Evolutionary conservation across 2,797 vertebrate genomes (phyloP).

Genomic region (Chaetophractus vellerosus): DNA sequence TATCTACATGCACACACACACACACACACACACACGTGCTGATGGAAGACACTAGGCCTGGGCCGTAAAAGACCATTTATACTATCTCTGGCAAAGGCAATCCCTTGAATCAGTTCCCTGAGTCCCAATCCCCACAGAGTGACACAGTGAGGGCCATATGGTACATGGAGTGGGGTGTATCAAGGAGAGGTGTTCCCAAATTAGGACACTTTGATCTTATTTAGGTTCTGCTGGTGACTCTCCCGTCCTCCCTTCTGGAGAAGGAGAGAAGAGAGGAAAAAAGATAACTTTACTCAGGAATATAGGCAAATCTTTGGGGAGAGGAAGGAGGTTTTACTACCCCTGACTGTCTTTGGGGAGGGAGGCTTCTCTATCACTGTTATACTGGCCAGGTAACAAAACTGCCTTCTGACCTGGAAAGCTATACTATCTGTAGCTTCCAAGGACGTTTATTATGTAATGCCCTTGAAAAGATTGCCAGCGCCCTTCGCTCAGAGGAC

Average conservation of each 20-base stretch:
- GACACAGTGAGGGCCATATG: neutral
- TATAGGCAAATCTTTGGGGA: neutral
- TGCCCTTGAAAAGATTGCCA: neutral
- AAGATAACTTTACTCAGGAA: neutral
- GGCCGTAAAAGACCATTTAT: neutral
- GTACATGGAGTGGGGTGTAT: neutral
- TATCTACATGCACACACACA: neutral
- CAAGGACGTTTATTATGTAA: neutral
- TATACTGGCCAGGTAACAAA: constrained; percentile 2
- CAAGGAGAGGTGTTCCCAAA: neutral
- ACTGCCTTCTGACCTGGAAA: neutral
- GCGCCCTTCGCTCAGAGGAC: neutral
- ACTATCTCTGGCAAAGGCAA: neutral
- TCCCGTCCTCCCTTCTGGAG: neutral
- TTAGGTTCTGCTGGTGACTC: neutral
- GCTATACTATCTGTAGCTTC: neutral
- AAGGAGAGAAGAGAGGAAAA: neutral
- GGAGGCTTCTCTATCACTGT: neutral
- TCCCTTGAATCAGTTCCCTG: neutral
- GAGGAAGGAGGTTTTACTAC: neutral
- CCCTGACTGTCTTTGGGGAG: neutral
- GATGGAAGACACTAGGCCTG: neutral
- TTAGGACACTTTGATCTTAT: neutral
- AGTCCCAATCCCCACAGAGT: neutral
- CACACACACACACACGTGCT: neutral